Percentiles rank a stretch among this genome's conserved stretches.
Conservation (phyloP, 1,140 invertebrate species). For the Aphis gossypii region DNA sequence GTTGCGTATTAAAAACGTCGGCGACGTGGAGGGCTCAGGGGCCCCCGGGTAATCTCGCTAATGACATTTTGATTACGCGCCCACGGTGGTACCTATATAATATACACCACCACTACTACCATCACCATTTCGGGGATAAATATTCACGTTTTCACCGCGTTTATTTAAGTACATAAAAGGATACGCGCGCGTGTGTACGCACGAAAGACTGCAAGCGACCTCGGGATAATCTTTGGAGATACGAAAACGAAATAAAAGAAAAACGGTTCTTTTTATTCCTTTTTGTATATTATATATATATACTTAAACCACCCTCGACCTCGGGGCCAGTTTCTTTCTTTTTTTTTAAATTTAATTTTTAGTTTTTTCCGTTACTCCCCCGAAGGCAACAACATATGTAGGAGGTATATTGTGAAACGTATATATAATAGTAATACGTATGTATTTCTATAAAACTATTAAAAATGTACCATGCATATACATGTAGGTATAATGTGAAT, state of each 20-base stretch:
- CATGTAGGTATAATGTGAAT: background rate
- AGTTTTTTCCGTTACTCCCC: background rate
- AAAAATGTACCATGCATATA: background rate
- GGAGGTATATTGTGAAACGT: background rate
- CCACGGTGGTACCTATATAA: conserved; percentile 32
- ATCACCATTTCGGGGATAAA: conserved; percentile 19
- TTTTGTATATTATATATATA: background rate
- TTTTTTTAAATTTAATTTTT: conserved; percentile 8
- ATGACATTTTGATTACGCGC: conserved; percentile 56
- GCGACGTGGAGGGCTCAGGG: background rate
- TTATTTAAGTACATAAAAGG: background rate
- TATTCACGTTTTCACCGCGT: conserved; percentile 34
- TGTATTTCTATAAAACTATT: background rate
- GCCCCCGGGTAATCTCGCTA: conserved; percentile 44
- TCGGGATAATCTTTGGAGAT: conserved; percentile 28
- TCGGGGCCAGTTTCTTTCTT: background rate
- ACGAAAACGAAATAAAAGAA: conserved; percentile 44
- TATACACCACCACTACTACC: background rate
- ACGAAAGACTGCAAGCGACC: background rate
- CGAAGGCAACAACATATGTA: background rate
- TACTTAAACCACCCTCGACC: background rate
- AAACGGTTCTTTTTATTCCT: conserved; percentile 35
- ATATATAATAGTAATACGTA: background rate
- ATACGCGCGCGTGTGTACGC: background rate
- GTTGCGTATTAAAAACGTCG: conserved; percentile 48